phyloP scores from a whole-genome alignment of 2,113 vertebrate species.

The Oncorhynchus masou region DNA sequence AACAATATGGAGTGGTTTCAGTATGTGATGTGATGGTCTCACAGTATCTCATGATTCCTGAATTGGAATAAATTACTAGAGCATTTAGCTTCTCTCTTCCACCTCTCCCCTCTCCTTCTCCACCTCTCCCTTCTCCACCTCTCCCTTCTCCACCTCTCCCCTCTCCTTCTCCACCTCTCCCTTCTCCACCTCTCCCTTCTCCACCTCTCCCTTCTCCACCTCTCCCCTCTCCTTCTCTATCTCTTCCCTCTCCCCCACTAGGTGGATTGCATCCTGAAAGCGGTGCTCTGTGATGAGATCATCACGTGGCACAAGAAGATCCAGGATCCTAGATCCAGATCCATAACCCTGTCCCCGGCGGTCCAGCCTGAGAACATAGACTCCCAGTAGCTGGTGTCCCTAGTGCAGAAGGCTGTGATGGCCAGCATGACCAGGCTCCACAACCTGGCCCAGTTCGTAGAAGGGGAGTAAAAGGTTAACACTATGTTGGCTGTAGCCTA shows the following conservation, averaged over 20 bases:
- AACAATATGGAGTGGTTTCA: too few relatives aligned
- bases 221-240: neutral
- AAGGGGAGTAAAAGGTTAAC: slow-evolving; percentile 97
- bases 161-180: too few relatives aligned
- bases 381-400: slow-evolving; percentile 93
- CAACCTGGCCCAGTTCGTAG: slow-evolving; percentile 95
- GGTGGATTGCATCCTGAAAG: slow-evolving; percentile 97
- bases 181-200: too few relatives aligned
- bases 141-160: too few relatives aligned
- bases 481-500: slow-evolving; percentile 95
- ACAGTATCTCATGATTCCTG: neutral
- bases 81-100: neutral
- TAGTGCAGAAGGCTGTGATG: slow-evolving; percentile 94
- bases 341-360: slow-evolving; percentile 89
- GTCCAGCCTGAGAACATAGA: slow-evolving; percentile 98
- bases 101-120: too few relatives aligned
- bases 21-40: neutral
- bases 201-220: too few relatives aligned
- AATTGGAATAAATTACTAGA: neutral
- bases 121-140: too few relatives aligned
- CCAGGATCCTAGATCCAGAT: slow-evolving; percentile 98
- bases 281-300: slow-evolving; percentile 92
- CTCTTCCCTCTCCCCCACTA: slow-evolving; percentile 38
- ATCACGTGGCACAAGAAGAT: slow-evolving; percentile 99
- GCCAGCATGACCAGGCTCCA: slow-evolving; percentile 97